Conservation (phyloP, 1,140 invertebrate species). For the Drosophila ohnishii region DNA sequence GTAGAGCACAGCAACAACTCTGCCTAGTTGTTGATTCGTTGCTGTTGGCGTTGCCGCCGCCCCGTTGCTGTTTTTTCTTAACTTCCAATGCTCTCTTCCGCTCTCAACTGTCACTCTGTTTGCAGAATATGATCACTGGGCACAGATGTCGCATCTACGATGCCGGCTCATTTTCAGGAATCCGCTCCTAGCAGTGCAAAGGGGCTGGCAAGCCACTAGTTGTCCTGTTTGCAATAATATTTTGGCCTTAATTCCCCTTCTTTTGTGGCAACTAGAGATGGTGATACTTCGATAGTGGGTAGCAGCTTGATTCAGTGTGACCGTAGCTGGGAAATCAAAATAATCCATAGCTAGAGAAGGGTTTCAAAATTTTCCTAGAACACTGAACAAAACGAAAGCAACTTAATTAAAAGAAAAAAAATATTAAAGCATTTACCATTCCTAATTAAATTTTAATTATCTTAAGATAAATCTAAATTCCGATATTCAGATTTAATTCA, state of each 20-base stretch:
- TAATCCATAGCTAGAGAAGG: neutral
- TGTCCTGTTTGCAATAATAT: conserved; percentile 12
- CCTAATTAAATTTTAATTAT: neutral
- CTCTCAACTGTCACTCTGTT: conserved; percentile 2
- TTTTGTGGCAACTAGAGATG: conserved; percentile 29
- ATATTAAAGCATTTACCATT: neutral
- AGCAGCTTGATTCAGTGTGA: neutral
- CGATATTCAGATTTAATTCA: too few species aligned
- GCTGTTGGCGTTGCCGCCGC: conserved; percentile 54
- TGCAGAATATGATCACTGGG: conserved; percentile 27
- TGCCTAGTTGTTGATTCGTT: conserved; percentile 48
- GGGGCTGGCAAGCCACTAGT: neutral
- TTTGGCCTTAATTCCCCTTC: conserved; percentile 26
- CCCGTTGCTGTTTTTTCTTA: conserved; percentile 56
- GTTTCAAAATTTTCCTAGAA: too few species aligned
- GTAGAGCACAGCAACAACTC: conserved; percentile 8
- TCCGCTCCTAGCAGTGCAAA: conserved; percentile 26
- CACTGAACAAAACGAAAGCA: neutral
- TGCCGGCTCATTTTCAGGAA: conserved; percentile 49
- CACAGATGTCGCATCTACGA: conserved; percentile 28
- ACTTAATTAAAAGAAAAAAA: neutral
- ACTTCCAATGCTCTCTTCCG: conserved; percentile 10
- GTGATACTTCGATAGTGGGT: neutral
- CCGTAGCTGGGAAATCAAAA: neutral
- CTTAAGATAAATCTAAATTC: too few species aligned